Percentiles rank a stretch among this genome's conserved stretches.
Evolutionary conservation across 1,140 invertebrate species (phyloP).

Genomic region (Meteorus sp.): DNA sequence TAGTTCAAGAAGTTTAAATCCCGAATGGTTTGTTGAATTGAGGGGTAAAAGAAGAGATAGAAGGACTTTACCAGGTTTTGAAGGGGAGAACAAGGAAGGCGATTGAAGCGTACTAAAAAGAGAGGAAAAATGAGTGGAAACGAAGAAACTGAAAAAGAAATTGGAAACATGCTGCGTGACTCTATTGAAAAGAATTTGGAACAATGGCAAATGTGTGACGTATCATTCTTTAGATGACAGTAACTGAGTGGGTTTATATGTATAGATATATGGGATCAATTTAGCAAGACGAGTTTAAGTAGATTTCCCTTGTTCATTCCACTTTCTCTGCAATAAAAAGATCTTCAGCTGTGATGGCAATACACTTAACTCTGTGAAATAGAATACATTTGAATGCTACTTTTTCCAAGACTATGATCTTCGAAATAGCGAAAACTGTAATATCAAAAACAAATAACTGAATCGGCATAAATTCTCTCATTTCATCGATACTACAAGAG

Average conservation of each 20-base stretch:
- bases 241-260: conserved; percentile 29
- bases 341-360: too few relatives aligned
- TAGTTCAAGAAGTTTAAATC: conserved; percentile 7
- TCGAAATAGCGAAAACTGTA: too few relatives aligned
- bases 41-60: neutral
- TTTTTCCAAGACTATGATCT: too few relatives aligned
- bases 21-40: neutral
- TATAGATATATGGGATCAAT: too few relatives aligned
- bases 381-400: too few relatives aligned
- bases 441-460: too few relatives aligned
- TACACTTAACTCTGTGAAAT: too few relatives aligned
- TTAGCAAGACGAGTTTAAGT: too few relatives aligned
- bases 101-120: neutral
- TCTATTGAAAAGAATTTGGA: neutral
- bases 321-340: too few relatives aligned
- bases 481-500: too few relatives aligned
- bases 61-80: neutral
- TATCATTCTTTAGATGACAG: conserved; percentile 28
- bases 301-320: too few relatives aligned
- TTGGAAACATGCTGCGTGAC: neutral
- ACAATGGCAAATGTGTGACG: conserved; percentile 30
- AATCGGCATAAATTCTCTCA: too few relatives aligned
- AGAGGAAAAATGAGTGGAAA: neutral
- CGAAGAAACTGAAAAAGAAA: neutral
- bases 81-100: neutral